Evolutionary conservation across 2,797 vertebrate genomes (phyloP), one percentile per base, ranked within the genome.

Genomic region (Pagetopsis macropterus): DNA sequence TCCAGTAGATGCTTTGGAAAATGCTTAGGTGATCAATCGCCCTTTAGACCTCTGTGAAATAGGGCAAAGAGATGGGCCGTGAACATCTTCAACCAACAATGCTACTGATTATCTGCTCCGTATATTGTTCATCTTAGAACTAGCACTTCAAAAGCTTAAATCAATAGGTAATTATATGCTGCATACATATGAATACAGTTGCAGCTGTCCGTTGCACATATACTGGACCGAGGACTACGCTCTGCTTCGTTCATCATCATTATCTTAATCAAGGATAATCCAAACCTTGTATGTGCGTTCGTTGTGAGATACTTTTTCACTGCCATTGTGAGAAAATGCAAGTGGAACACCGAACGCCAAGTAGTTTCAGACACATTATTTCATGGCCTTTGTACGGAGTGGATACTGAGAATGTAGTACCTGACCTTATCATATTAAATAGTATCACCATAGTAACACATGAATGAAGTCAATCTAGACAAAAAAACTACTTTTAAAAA

Each of bases 101-200:
- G 64, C 65, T 83, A 49, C 44, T 64, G 60, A 78, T 78, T 74
- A 79, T 82, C 59, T 65, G 63, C 72, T 83, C 54, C 51, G 76
- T 61, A 71, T 65, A 79, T 64, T 84, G 87, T 82, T 70, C 70
- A 87, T 79, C 76, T 70, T 75, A 87, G 75, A 90, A 88, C 61
- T 61, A 81, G 65, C 46, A 70, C 82, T 81, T 84, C 70, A 84
- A 82, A 88, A 69, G 63, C 49, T 71, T 56, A 61, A 87, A 93
- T 93, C 91, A 69, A 93, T 91, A 92, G 55, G 90, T 92, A 87
- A 92, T 93, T 91, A 90, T 90, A 66, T 84, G 71, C 70, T 19
- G 63, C 81, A 90, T 89, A 87, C 91, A 91, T 86, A 89, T 89
- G 90, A 91, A 88, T 85, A 85, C 83, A 89, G 80, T 77, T 69